phyloP scores from a whole-genome alignment of 2,113 vertebrate species.

The Nansenia antarctica region DNA sequence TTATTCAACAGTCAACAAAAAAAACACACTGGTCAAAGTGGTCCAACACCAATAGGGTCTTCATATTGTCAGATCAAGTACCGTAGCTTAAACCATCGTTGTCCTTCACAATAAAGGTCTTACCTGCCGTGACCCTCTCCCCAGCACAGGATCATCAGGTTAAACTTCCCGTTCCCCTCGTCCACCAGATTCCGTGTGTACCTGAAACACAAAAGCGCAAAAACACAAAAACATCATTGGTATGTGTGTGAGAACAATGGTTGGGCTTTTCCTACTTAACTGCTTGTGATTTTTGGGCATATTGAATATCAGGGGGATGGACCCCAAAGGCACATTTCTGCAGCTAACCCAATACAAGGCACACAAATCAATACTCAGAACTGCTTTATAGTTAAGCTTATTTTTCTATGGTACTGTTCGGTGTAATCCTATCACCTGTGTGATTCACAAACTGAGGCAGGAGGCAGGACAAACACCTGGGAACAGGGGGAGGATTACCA shows the following conservation, averaged over 20 bases:
- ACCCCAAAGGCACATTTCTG: not conserved
- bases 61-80: not conserved
- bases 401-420: too few species aligned
- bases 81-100: too few species aligned
- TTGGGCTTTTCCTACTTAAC: not conserved
- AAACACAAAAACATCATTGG: not conserved
- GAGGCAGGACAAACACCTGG: too few species aligned
- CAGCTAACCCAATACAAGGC: not conserved
- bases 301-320: not conserved
- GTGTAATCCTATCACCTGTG: too few species aligned
- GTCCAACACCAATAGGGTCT: too few species aligned
- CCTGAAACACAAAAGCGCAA: slow-evolving; percentile 65
- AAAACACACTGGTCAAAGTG: too few species aligned
- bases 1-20: too few species aligned
- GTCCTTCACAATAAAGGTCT: slow-evolving; percentile 24
- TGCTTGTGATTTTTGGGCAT: not conserved
- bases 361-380: too few species aligned
- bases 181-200: slow-evolving; percentile 97
- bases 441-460: too few species aligned
- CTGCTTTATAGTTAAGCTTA: too few species aligned
- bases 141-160: slow-evolving; percentile 98
- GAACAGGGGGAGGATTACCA: too few species aligned
- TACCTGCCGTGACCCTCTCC: slow-evolving; percentile 99
- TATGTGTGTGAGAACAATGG: not conserved
- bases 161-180: slow-evolving; percentile 95